Percentiles rank a stretch among this genome's conserved stretches.
phyloP scores from a whole-genome alignment of 2,888 invertebrate genomes.

The Antheraea assamensis region DNA sequence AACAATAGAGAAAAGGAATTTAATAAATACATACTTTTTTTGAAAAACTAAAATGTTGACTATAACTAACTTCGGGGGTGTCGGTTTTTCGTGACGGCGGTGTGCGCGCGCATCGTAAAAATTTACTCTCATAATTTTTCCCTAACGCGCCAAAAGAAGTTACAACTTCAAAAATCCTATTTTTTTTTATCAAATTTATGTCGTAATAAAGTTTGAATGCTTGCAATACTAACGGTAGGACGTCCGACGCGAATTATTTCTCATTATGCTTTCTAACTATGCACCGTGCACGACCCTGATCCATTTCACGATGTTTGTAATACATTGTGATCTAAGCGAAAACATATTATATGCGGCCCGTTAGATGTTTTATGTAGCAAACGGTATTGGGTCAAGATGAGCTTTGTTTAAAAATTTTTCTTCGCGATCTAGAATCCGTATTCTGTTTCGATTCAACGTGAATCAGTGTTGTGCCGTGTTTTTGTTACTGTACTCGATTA shows the following conservation, averaged over 20 bases:
- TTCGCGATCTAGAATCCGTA: neutral
- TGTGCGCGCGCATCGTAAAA: no score
- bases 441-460: neutral
- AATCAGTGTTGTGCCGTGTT: neutral
- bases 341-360: neutral
- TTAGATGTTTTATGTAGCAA: conserved; percentile 15
- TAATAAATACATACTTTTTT: no score
- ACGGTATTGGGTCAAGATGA: conserved; percentile 20
- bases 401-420: conserved; percentile 1
- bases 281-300: conserved; percentile 23
- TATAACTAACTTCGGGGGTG: no score
- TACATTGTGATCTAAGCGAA: conserved; percentile 17
- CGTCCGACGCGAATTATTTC: neutral
- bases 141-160: no score
- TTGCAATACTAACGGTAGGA: neutral
- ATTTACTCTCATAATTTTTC: no score
- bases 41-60: no score
- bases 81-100: no score
- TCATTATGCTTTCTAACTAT: conserved; percentile 13
- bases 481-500: neutral
- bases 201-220: neutral
- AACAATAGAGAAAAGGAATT: no score
- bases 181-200: no score
- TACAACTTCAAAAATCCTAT: no score
- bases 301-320: conserved; percentile 24